Evolutionary conservation across 2,113 vertebrate species (phyloP), one percentile per base, ranked within the genome.

Genomic region (Rhagologus leucostigma): DNA sequence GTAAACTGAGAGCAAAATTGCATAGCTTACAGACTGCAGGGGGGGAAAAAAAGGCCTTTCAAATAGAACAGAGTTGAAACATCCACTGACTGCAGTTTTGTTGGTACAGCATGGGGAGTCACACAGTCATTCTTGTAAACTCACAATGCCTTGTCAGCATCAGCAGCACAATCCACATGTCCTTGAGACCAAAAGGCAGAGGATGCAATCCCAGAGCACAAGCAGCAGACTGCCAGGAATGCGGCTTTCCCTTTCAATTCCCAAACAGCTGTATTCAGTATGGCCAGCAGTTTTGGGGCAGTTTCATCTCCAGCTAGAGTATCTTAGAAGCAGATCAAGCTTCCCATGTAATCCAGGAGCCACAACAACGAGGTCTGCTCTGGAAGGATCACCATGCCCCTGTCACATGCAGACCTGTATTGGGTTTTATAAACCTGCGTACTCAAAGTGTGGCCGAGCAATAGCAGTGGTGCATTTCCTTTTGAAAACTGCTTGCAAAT

Each of bases 391-490:
- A 0, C 13, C 7, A 1, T 87, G 29, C 6, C 35, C 16, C 26
- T 41, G 4, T 27, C 23, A 11, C 14, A 6, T 3, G n/a, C 10
- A 35, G 27, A 37, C 2, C 6, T 0, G 0, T 15, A 6, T 20
- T 32, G 29, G 33, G 12, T 82, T 79, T 73, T 71, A 29, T 9
- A 23, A 67, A 57, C 11, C 20, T 35, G 6, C 10, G 5, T 22
- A 13, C 41, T 39, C 30, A 14, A 46, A 64, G 22, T 37, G 10
- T 11, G 16, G 37, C 44, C 67, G 24, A 63, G 49, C 0, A 0
- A 27, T 7, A 64, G 57, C 33, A 55, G n/a, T 68, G 7, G 1
- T 44, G 10, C 10, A 71, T 85, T 82, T 59, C 10, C 13, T 84
- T 87, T 19, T 60, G 44, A 52, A 79, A 95, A 42, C 4, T 27